phyloP scores from a whole-genome alignment of 2,113 vertebrate species.

The Anoplopoma fimbria region DNA sequence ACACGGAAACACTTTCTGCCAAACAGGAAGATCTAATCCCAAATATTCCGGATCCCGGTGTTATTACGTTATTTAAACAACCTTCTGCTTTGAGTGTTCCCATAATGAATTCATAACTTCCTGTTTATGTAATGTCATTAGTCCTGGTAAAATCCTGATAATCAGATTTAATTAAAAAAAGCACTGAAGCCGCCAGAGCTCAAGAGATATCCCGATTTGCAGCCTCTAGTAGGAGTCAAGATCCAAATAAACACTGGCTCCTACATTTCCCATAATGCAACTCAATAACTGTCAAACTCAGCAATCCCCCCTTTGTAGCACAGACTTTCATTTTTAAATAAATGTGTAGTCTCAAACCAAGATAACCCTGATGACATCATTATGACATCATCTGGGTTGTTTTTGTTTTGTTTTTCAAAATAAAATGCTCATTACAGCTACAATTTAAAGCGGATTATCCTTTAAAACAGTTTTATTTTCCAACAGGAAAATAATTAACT shows the following conservation, averaged over 20 bases:
- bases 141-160: not conserved
- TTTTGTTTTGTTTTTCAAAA: not conserved
- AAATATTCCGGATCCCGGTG: not conserved
- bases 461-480: not conserved
- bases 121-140: not conserved
- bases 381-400: not conserved
- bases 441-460: not conserved
- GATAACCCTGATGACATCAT: not conserved
- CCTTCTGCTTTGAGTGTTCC: not conserved
- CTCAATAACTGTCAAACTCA: not conserved
- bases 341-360: not conserved
- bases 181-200: too few relatives aligned
- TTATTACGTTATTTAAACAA: not conserved
- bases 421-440: not conserved
- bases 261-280: conserved; percentile 18
- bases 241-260: not conserved
- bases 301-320: too few relatives aligned
- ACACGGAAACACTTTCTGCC: not conserved
- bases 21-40: not conserved
- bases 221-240: not conserved
- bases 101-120: not conserved
- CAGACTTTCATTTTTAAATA: not conserved
- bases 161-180: not conserved
- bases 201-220: not conserved
- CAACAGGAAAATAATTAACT: not conserved